These are phyloP conservation scores for Lytechinus variegatus DNA, from an alignment of 35 echinoderm and acorn worm genomes.

Conservation along the genomic window DNA sequence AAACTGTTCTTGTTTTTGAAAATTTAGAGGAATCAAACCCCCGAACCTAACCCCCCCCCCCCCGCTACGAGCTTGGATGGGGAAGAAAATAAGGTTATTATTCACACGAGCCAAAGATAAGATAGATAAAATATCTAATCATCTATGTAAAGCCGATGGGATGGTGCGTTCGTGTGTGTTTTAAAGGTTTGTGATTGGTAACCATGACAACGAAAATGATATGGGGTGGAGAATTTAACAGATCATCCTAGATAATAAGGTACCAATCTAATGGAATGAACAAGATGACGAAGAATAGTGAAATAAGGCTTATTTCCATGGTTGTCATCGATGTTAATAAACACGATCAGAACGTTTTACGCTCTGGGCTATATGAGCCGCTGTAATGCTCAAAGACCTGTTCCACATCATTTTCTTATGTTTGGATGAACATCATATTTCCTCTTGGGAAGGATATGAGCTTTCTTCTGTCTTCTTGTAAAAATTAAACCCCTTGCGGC, in stretches of 20 bases:
- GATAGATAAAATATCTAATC: too few relatives aligned
- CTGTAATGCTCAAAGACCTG: neutral
- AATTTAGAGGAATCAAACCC: too few relatives aligned
- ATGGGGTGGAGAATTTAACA: neutral
- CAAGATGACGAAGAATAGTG: neutral
- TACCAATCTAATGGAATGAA: neutral
- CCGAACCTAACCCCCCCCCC: too few relatives aligned
- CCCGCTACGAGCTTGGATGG: too few relatives aligned
- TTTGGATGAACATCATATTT: neutral
- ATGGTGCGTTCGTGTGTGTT: neutral
- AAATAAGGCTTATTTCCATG: neutral
- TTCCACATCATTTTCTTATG: neutral
- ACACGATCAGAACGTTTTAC: neutral
- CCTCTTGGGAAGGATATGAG: neutral
- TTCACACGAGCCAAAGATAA: too few relatives aligned
- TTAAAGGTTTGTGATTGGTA: neutral
- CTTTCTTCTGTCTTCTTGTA: neutral
- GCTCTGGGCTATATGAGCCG: neutral
- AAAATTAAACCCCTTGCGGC: neutral
- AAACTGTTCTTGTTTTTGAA: too few relatives aligned
- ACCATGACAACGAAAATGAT: neutral
- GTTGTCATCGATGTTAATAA: slow-evolving; percentile 28
- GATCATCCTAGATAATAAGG: neutral
- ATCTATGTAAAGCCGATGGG: neutral
- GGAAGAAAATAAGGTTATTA: too few relatives aligned